Evolutionary conservation across 2,888 invertebrate species (phyloP).

Genomic region (Melolontha melolontha): DNA sequence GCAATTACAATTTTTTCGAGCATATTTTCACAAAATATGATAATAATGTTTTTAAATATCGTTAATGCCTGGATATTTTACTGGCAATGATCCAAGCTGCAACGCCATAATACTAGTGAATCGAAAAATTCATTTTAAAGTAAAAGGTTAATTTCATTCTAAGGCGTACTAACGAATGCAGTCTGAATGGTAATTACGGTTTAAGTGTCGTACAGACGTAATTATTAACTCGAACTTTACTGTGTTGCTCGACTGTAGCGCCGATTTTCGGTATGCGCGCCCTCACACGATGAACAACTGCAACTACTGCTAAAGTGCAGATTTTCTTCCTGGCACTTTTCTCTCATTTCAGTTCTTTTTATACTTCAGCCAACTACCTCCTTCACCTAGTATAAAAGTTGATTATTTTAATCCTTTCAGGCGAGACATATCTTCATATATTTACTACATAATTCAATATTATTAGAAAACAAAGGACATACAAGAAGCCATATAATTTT

Average conservation of each 20-base stretch:
- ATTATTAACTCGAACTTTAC: constrained; percentile 34
- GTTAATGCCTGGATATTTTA: constrained; percentile 10
- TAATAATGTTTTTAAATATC: constrained; percentile 36
- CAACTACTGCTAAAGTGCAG: too few relatives aligned
- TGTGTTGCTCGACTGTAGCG: neutral
- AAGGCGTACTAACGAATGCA: constrained; percentile 33
- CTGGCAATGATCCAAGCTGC: constrained; percentile 29
- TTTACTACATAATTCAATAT: too few relatives aligned
- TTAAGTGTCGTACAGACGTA: constrained; percentile 38
- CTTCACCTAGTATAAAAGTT: too few relatives aligned
- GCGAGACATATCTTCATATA: too few relatives aligned
- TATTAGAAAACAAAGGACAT: too few relatives aligned
- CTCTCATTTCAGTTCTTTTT: too few relatives aligned
- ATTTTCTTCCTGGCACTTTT: too few relatives aligned
- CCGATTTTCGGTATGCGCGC: too few relatives aligned
- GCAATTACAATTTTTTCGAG: constrained; percentile 2
- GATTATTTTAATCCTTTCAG: too few relatives aligned
- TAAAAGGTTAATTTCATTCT: constrained; percentile 41
- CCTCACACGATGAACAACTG: too few relatives aligned
- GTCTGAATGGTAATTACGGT: constrained; percentile 39
- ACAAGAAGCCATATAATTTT: too few relatives aligned
- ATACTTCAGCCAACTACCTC: too few relatives aligned
- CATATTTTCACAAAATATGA: constrained; percentile 14
- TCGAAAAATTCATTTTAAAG: constrained; percentile 38
- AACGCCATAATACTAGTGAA: neutral